These are phyloP conservation scores for Podarcis raffonei DNA, from an alignment of 2,113 vertebrate genomes.

Conservation along the genomic window DNA sequence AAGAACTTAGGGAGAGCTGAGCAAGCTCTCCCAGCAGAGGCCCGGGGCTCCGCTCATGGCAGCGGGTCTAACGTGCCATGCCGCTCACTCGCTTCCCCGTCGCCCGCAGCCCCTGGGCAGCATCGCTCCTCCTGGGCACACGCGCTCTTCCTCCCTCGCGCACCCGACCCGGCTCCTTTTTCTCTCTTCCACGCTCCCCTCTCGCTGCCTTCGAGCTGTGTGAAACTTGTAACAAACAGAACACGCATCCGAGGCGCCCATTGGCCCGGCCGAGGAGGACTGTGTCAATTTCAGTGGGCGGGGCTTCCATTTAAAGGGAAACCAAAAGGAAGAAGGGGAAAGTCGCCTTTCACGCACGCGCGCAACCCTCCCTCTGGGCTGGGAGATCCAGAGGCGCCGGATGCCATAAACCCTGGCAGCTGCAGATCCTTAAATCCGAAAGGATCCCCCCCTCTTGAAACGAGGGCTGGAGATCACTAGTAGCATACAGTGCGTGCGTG, in stretches of 20 bases:
- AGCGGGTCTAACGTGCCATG: neutral
- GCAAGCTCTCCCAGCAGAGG: neutral
- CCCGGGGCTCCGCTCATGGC: slow-evolving; percentile 15
- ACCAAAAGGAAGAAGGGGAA: neutral
- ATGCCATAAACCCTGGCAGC: neutral
- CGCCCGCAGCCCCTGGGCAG: neutral
- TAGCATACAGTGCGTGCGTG: too few species aligned
- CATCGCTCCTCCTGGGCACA: neutral
- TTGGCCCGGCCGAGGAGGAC: slow-evolving; percentile 47
- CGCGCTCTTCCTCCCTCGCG: neutral
- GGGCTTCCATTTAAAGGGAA: slow-evolving; percentile 69
- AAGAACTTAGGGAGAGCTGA: neutral
- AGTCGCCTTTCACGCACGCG: neutral
- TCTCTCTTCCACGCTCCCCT: neutral
- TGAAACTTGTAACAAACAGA: slow-evolving; percentile 60
- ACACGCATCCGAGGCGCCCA: slow-evolving; percentile 30
- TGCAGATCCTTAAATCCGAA: neutral
- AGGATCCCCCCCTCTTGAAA: too few species aligned
- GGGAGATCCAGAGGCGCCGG: neutral
- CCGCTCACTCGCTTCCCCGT: neutral
- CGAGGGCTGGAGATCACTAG: too few species aligned
- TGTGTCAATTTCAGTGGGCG: slow-evolving; percentile 54
- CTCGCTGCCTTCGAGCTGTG: neutral
- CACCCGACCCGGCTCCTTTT: neutral
- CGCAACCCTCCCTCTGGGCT: neutral